Conservation (phyloP, 2,888 invertebrate genomes). For the Leptinotarsa peninsularis region DNA sequence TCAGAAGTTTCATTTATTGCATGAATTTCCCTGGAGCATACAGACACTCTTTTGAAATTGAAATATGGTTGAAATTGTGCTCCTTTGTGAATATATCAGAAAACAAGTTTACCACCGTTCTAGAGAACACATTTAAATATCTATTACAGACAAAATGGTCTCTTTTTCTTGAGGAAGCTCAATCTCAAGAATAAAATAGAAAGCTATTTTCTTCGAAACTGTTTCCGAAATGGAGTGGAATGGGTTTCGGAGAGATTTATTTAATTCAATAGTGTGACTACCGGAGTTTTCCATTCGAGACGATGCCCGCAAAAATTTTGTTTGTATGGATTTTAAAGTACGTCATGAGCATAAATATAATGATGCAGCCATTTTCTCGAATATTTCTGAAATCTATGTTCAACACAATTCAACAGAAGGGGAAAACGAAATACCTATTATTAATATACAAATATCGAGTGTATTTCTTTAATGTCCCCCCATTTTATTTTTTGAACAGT, state of each 20-base stretch:
- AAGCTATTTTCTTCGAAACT: constrained; percentile 18
- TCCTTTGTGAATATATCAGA: constrained; percentile 44
- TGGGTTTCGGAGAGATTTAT: constrained; percentile 1
- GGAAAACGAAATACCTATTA: too few species aligned
- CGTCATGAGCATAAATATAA: neutral
- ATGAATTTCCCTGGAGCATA: constrained; percentile 21
- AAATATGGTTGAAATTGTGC: constrained; percentile 44
- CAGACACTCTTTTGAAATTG: constrained; percentile 43
- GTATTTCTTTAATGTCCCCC: too few species aligned
- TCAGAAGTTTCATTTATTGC: too few species aligned
- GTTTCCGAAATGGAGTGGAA: neutral
- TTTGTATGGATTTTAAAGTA: neutral
- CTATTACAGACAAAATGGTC: constrained; percentile 36
- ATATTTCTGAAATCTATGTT: neutral
- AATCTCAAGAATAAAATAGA: constrained; percentile 25
- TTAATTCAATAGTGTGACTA: constrained; percentile 3
- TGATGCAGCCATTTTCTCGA: constrained; percentile 2
- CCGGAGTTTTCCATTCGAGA: neutral
- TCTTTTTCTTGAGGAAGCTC: constrained; percentile 22
- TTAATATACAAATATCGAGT: too few species aligned
- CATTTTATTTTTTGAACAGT: too few species aligned
- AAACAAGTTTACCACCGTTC: constrained; percentile 41
- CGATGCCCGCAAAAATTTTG: neutral
- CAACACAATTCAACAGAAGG: too few species aligned
- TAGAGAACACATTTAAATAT: constrained; percentile 42